Conservation (phyloP, 2,888 invertebrate genomes). For the Caenorhabditis zanzibari region DNA sequence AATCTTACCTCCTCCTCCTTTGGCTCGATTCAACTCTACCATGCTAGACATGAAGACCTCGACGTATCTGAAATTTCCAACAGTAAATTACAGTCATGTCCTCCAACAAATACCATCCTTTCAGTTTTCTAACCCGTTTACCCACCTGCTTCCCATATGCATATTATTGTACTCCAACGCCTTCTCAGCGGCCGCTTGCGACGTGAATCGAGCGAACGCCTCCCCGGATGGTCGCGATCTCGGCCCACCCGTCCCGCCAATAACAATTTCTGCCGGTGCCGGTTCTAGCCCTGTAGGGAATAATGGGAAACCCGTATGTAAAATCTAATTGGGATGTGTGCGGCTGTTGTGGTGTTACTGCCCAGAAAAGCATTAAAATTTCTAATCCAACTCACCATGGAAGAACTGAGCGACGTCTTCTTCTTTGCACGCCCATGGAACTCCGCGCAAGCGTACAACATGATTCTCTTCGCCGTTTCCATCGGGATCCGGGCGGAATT, state of each 20-base stretch:
- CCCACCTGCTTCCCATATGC: constrained; percentile 81
- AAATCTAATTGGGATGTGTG: neutral
- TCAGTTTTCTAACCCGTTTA: no score
- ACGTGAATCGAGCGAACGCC: constrained; percentile 78
- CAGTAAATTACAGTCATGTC: no score
- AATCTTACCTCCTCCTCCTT: constrained; percentile 47
- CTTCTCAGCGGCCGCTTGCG: constrained; percentile 72
- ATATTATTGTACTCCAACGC: constrained; percentile 80
- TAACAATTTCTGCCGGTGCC: constrained; percentile 78
- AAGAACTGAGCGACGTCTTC: constrained; percentile 76
- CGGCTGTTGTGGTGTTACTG: neutral
- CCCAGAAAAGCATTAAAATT: neutral
- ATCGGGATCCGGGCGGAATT: constrained; percentile 30
- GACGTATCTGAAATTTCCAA: constrained; percentile 75
- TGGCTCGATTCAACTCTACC: constrained; percentile 67
- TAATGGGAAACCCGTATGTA: constrained; percentile 14
- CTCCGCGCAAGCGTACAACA: constrained; percentile 76
- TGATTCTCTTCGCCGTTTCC: constrained; percentile 44
- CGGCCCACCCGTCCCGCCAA: constrained; percentile 78
- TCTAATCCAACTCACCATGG: constrained; percentile 75
- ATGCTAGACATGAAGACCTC: constrained; percentile 76
- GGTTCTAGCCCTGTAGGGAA: constrained; percentile 73
- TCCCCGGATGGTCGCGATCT: constrained; percentile 80
- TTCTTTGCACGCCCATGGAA: constrained; percentile 77
- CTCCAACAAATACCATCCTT: no score